Evolutionary conservation across 2,797 vertebrate genomes (phyloP).

Genomic region (Petrocephalus schoutedeni): DNA sequence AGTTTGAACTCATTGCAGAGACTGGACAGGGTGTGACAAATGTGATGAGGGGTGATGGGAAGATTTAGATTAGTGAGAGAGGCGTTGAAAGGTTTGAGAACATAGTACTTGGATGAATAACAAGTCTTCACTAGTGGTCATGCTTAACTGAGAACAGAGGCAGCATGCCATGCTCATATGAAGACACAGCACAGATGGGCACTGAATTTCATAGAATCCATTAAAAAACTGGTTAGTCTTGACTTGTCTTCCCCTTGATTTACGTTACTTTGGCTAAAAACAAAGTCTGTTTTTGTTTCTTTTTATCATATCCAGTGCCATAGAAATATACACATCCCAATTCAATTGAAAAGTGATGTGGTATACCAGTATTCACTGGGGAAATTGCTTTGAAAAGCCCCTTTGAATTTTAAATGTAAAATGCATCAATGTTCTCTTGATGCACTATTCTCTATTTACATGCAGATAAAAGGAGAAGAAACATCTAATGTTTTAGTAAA

Average conservation of each 20-base stretch:
- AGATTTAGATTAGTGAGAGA: neutral
- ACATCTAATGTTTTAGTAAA: constrained; percentile 5
- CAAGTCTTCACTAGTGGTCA: neutral
- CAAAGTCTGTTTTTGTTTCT: neutral
- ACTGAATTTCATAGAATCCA: constrained; percentile 26
- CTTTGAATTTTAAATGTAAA: constrained; percentile 5
- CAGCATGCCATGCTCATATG: neutral
- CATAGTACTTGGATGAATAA: neutral
- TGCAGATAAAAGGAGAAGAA: neutral
- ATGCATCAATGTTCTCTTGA: neutral
- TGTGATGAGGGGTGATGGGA: neutral
- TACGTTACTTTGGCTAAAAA: neutral
- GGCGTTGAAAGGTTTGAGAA: neutral
- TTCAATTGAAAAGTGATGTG: constrained; percentile 10
- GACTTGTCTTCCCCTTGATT: constrained; percentile 10
- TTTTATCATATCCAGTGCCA: constrained; percentile 11
- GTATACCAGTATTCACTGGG: constrained; percentile 2
- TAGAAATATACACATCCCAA: neutral
- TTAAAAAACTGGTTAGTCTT: neutral
- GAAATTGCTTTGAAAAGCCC: constrained; percentile 6
- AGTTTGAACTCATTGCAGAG: neutral
- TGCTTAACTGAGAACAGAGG: neutral
- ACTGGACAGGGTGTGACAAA: neutral
- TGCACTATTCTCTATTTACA: neutral
- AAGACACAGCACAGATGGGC: constrained; percentile 2